Base-by-base conservation (phyloP, 2,113 vertebrate species). In the Syngnathoides biaculeatus region DNA sequence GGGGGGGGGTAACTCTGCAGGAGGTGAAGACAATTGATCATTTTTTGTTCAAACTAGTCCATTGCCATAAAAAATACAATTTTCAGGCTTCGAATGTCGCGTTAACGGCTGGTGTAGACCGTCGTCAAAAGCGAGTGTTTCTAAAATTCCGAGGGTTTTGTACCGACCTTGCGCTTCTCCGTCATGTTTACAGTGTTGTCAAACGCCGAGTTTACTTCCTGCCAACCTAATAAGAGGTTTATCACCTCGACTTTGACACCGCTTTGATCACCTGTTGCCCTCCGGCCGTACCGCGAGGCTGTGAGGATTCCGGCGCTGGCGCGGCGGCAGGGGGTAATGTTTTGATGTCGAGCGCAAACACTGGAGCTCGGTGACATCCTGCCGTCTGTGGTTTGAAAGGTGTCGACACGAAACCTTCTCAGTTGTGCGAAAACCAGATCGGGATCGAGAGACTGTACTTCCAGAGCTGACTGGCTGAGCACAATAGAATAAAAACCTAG, bases 181-280 rank as follows among this genome's bases (percentile, higher is more conserved):
- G 6, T 13, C 22, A 22, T 26, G 13, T 55, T 26, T 26, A 55
- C 52, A 14, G 52, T 26, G 14, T 24, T 11, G 48, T 19, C 20
- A 24, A 26, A 22, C 10, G 26, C 26, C 12, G 55, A 2, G 13
- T 56, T 27, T 56, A 56, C 22, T 26, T 27, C 24, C 19, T 13
- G 19, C 38, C 20, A 10, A 42, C 39, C n/a, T 9, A 42, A 42
- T 15, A 42, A 24, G 60, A 62, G 13, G 15, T 40, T 26, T 43
- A 3, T 14, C 59, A 22, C 59, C 38, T 42, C n/a, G 38, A 24
- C 59, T 42, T n/a, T 40, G 59, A 62, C 40, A 15, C 38, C 15
- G 24, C 59, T 62, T 62, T 62, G 60, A 62, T 43, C 39, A 43
- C 39, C 39, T 24, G 60, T 43, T 26, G 39, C 60, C 39, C 22